Conservation (phyloP, 92 coral and sea anemone species). For the Epizoanthus ramosus region DNA sequence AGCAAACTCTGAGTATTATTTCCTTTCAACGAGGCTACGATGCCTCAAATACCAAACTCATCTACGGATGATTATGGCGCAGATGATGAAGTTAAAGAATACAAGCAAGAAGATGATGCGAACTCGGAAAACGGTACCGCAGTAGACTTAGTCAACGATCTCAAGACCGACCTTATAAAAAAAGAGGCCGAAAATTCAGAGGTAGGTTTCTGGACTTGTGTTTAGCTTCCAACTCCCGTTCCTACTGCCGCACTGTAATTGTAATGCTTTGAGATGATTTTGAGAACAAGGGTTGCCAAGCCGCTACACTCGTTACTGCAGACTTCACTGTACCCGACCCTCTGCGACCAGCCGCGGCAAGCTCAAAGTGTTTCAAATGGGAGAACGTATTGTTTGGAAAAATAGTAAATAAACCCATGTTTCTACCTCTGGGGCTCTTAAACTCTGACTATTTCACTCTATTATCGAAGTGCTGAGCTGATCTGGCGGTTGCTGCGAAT, state of each 20-base stretch:
- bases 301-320: constrained; percentile 36
- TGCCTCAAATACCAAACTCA: constrained; percentile 96
- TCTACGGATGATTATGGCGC: constrained; percentile 99
- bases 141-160: constrained; percentile 98
- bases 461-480: constrained; percentile 9
- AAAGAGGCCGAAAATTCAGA: constrained; percentile 97
- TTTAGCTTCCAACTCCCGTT: constrained; percentile 2
- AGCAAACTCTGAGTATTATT: constrained; percentile 60
- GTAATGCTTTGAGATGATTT: constrained; percentile 8
- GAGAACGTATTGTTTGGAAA: constrained; percentile 90
- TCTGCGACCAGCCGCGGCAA: constrained; percentile 69
- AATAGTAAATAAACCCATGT: constrained; percentile 92
- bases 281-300: constrained; percentile 37
- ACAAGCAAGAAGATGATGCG: constrained; percentile 96
- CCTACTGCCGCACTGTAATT: constrained; percentile 11
- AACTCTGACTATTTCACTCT: constrained; percentile 32
- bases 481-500: constrained; percentile 4
- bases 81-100: constrained; percentile 97
- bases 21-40: constrained; percentile 74
- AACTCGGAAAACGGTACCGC: constrained; percentile 94
- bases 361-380: constrained; percentile 77
- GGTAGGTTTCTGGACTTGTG: constrained; percentile 62
- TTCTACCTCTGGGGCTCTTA: constrained; percentile 41
- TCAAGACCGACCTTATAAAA: constrained; percentile 96
- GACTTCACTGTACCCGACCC: constrained; percentile 26